Evolutionary conservation across 2,888 invertebrate species (phyloP), one percentile per base, ranked within the genome.

Genomic region (Aspidiotus destructor): DNA sequence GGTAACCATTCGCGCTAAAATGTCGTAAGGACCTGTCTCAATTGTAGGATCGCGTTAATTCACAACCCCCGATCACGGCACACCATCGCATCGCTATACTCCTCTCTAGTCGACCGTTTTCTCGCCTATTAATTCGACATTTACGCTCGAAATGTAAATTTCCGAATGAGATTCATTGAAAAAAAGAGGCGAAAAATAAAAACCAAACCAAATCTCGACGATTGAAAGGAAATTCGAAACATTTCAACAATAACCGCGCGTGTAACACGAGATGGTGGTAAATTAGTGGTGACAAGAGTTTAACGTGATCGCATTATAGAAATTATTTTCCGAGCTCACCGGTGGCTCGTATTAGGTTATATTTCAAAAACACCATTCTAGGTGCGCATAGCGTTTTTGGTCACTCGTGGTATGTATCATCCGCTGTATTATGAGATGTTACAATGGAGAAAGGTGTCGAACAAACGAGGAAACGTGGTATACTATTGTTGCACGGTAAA

Each of bases 1-100:
- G 63, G 63, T 54, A 63, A 63, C 63, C 13, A 48, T 48, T 48
- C 48, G 28, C n/a, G 52, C 53, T 52, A 62, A 63, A 63, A 52
- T 48, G 48, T 48, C 48, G 48, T n/a, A 48, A 11, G n/a, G 48
- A 54, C 52, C 63, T 52, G 63, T 54, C 55, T 63, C 55, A 8
- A 28, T 11, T 13, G 41, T 62, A 62, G 54, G 15, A 15, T 63
- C 54, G 52, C 48, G 48, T 48, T 48, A 48, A 48, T 48, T 48
- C 48, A n/a, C 11, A 48, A 28, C 28, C 48, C 48, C 48, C 48
- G 48, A n/a, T 48, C n/a, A 48, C 48, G 11, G 48, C 3, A 48
- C 48, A n/a, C 48, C 48, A 48, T 3, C 48, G n/a, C 28, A 48
- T 48, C n/a, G 48, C 48, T 11, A n/a, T n/a, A 13, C n/a, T 48